Base-by-base conservation (phyloP, 2,113 vertebrate genomes). In the Butorides virescens region DNA sequence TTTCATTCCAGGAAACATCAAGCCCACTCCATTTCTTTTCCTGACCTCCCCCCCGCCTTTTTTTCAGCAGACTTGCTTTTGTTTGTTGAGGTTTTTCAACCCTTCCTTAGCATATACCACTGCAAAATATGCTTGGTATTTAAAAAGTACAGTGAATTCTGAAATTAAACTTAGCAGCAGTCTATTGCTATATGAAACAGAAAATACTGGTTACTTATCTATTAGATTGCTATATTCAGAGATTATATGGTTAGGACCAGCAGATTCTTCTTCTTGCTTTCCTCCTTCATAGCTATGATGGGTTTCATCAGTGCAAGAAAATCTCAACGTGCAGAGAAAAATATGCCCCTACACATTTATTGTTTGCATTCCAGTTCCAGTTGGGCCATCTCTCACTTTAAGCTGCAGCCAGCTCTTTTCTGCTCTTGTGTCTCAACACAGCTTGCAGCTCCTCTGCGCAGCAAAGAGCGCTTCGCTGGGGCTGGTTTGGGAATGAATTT, bases 101-200 rank as follows among this genome's bases (percentile, higher is more conserved):
- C 37, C 20, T 94, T 90, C 46, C 58, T 32, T 71, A 65, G 39
- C 59, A 62, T 36, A 36, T 9, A 81, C 34, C 39, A 52, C 23
- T 36, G 50, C 39, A 73, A 95, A 92, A 80, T 18, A 44, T 4
- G 5, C 26, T 26, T 56, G 67, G 21, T 63, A 78, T 61, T 91
- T 86, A 37, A 61, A 58, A 95, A 80, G n/a, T 52, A 84, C 32
- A 63, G 49, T 27, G 46, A 92, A 30, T 76, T 59, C 56, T 86
- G n/a, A 91, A 88, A 96, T 96, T 63, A 85, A 93, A 61, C 65
- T 71, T 52, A 75, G 70, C 58, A 77, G 65, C 71, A 77, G 27
- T 47, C 67, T 20, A 42, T 21, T 27, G 90, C 42, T 34, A 13
- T 17, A 52, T 13, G 44, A 80, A 62, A 88, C 3, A 71, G 71